Evolutionary conservation across 2,888 invertebrate species (phyloP).

Genomic region (Unio pictorum): DNA sequence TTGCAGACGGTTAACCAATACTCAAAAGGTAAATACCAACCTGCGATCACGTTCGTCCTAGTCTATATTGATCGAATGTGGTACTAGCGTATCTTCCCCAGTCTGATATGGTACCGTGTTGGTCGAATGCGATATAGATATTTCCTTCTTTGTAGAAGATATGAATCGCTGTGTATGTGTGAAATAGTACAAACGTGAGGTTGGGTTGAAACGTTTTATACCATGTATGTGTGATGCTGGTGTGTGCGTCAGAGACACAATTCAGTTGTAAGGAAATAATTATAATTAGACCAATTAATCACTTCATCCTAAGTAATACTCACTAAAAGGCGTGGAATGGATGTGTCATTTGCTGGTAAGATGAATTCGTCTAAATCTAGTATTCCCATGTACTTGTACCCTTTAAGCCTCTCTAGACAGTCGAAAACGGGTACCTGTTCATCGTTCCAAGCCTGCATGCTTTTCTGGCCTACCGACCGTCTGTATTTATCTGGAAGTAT

Average conservation of each 20-base stretch:
- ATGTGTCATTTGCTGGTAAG: slow-evolving; percentile 10
- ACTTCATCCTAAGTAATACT: slow-evolving; percentile 2
- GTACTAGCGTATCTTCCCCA: too few species aligned
- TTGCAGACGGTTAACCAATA: too few species aligned
- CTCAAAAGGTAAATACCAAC: too few species aligned
- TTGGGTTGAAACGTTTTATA: not conserved
- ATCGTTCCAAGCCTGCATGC: slow-evolving; percentile 28
- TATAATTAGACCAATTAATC: not conserved
- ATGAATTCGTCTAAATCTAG: slow-evolving; percentile 31
- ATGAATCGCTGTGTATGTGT: not conserved
- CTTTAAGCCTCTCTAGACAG: slow-evolving; percentile 23
- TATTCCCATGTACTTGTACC: slow-evolving; percentile 22
- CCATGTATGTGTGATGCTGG: not conserved
- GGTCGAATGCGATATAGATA: too few species aligned
- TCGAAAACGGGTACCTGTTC: slow-evolving; percentile 30
- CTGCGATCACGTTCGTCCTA: too few species aligned
- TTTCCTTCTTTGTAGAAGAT: too few species aligned
- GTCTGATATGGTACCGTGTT: too few species aligned
- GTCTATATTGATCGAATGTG: too few species aligned
- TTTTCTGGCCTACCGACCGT: slow-evolving; percentile 18
- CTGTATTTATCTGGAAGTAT: too few species aligned
- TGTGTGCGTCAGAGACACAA: not conserved
- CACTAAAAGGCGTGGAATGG: slow-evolving; percentile 20
- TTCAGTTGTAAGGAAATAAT: not conserved
- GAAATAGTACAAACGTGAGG: not conserved